A percentile compares a stretch with the other conserved stretches of the same genome.
phyloP scores from a whole-genome alignment of 2,888 invertebrate genomes.

The Agonopterix heracliana region DNA sequence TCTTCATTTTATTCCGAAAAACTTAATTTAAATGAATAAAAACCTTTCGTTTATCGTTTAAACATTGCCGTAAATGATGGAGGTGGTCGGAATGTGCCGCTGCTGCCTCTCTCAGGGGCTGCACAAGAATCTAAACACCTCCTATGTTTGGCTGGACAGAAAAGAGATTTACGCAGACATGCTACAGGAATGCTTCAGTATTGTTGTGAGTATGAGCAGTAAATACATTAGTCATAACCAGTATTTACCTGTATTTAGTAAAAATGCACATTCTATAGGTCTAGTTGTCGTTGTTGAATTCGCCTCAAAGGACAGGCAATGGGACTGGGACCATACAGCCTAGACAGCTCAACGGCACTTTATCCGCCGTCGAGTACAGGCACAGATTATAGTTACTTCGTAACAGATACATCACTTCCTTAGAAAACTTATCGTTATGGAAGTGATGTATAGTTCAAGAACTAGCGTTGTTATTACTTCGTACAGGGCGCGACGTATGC shows the following conservation, averaged over 20 bases:
- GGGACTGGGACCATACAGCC: background rate
- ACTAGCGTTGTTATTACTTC: too few relatives aligned
- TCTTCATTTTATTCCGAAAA: too few relatives aligned
- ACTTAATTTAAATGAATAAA: too few relatives aligned
- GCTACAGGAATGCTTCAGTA: constrained; percentile 53
- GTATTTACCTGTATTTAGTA: background rate
- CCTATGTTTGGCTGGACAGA: constrained; percentile 37
- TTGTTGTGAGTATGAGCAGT: constrained; percentile 35
- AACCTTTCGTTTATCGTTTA: too few relatives aligned
- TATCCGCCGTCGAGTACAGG: background rate
- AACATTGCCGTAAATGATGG: constrained; percentile 21
- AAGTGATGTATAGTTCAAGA: too few relatives aligned
- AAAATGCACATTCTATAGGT: background rate
- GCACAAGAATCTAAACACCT: constrained; percentile 39
- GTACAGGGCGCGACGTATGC: too few relatives aligned
- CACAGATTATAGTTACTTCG: too few relatives aligned
- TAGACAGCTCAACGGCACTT: background rate
- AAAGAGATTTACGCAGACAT: constrained; percentile 50
- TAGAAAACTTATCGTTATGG: too few relatives aligned
- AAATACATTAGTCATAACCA: too few relatives aligned
- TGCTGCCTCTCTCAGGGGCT: constrained; percentile 37
- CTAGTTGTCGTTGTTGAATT: background rate
- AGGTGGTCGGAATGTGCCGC: constrained; percentile 27
- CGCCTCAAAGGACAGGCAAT: background rate
- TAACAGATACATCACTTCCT: too few relatives aligned